Base-by-base conservation (phyloP, 2,888 invertebrate species). In the Dasysyrphus tricinctus region DNA sequence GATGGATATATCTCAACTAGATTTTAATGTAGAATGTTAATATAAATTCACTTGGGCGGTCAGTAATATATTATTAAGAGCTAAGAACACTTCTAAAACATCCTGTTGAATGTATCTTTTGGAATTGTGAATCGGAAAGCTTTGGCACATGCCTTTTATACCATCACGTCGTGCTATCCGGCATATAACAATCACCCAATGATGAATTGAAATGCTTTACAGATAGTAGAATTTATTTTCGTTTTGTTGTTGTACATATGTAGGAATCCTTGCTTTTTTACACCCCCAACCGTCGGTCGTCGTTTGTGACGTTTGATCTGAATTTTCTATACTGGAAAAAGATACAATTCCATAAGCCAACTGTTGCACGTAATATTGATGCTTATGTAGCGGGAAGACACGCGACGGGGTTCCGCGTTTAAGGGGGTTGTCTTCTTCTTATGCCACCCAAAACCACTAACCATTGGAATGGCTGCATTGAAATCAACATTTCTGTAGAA, bases 111-210 rank as follows among this genome's bases (percentile, higher is more conserved):
- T 85, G 84, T 84, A 78, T 88, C 88, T 88, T 83, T 78, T 88
- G 80, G 80, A 88, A 88, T 89, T 88, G 88, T 84, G 89, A 86
- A 86, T 87, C 84, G 80, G 37, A 80, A 83, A 88, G 79, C 84
- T 85, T 69, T 78, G 82, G 75, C 72, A 80, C 78, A 72, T 78
- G 89, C 77, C 89, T 89, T 89, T 89, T 89, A 89, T 89, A 89
- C 86, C 86, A 78, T 87, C 76, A 74, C 29, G 57, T 47, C 24
- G 67, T 29, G 14, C 49, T 57, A 69, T 49, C 72, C 61, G 81
- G 82, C 81, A 78, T 56, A 80, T 56, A 80, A 78, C 56, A 78
- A 86, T 82, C 67, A 72, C 24, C 32, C 75, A 51, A 61, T 65
- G 61, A 75, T 75, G 61, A 80, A 54, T 74, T 74, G 34, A 37